Evolutionary conservation across 2,113 vertebrate species (phyloP), one percentile per base, ranked within the genome.

Genomic region (Corythornis madagascariensis): DNA sequence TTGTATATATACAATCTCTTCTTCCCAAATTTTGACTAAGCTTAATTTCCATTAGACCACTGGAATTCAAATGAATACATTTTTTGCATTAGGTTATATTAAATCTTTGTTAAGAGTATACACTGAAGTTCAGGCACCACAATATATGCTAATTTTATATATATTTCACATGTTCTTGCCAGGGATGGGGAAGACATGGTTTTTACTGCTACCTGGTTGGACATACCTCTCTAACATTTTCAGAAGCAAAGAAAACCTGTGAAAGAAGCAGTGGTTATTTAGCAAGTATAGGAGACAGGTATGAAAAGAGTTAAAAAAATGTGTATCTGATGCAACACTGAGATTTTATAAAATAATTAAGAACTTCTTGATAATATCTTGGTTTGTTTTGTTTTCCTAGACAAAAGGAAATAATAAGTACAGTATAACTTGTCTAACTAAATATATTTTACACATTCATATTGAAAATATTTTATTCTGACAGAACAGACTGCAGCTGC

Each of bases 201-300:
- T 98, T 96, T 47, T 97, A 97, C 79, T 99, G 99, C 85, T 99
- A 99, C 92, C 97, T 97, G 26, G 97, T 98, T 88, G 98, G 98
- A 89, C 89, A 96, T 6, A 96, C 97, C 56, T 91, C 91, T 33
- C 97, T 97, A 90, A 98, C 97, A 0, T 99, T 99, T 96, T 71
- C 97, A 74, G 98, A 98, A 40, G 98, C 99, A 74, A 98, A 98
- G 78, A 96, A 83, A 80, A 92, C 89, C 16, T 99, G 99, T 89
- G 85, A 89, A 82, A 89, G 76, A 26, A 96, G 91, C 52, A 95
- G 90, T n/a, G 97, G 97, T 11, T 90, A 96, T 69, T 94, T 99
- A 87, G 94, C 98, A 70, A 98, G 97, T 40, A 74, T 99, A 69
- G 67, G 92, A 94, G 96, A 98, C 95, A 99, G 98, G 99, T 99